These are phyloP conservation scores for Ecliptopera silaceata DNA, from an alignment of 2,888 invertebrate genomes.

Conservation along the genomic window DNA sequence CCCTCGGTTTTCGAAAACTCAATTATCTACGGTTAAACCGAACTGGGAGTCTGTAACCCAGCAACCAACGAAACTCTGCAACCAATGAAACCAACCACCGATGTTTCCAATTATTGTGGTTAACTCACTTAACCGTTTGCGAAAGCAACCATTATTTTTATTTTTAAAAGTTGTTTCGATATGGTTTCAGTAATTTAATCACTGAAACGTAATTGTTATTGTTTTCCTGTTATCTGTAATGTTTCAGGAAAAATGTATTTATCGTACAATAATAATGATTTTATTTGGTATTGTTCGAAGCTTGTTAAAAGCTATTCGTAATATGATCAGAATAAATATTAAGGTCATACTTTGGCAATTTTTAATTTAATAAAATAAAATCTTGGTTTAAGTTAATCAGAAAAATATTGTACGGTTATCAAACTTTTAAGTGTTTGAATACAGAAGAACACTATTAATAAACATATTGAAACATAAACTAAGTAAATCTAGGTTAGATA, in stretches of 20 bases:
- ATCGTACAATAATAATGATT: conserved; percentile 1
- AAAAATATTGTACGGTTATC: too few species aligned
- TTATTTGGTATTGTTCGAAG: background rate
- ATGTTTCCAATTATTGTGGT: conserved; percentile 50
- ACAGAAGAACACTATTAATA: too few species aligned
- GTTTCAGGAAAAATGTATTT: conserved; percentile 8
- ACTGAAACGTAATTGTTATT: conserved; percentile 33
- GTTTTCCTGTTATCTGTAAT: conserved; percentile 32
- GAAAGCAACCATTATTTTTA: conserved; percentile 45
- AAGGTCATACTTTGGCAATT: too few species aligned
- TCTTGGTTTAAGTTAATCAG: too few species aligned
- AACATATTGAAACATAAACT: too few species aligned
- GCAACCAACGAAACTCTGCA: conserved; percentile 10
- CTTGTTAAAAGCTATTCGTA: background rate
- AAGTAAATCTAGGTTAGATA: too few species aligned
- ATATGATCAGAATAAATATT: too few species aligned
- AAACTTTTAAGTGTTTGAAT: too few species aligned
- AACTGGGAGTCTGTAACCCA: conserved; percentile 39
- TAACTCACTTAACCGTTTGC: conserved; percentile 51
- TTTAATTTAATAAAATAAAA: too few species aligned
- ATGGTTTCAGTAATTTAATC: conserved; percentile 43
- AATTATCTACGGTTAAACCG: conserved; percentile 43
- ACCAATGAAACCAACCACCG: conserved; percentile 39
- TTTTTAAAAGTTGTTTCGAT: conserved; percentile 41
- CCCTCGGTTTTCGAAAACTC: conserved; percentile 45